A percentile compares a stretch with the other conserved stretches of the same genome.
Conservation (phyloP, 2,888 invertebrate species). For the Druceiella hillmani region DNA sequence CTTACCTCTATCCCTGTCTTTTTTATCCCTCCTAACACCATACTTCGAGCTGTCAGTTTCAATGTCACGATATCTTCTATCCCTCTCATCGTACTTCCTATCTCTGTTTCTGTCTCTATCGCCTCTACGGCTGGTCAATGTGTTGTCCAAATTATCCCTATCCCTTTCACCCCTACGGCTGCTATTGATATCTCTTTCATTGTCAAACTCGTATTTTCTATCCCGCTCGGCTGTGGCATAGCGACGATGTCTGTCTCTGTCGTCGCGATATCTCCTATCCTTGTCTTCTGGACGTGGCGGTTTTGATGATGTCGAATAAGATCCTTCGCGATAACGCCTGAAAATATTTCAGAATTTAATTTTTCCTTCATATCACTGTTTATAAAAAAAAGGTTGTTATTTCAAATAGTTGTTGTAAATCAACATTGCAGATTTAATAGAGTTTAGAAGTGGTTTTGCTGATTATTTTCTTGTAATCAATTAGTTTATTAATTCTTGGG, state of each 20-base stretch:
- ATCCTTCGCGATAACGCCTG: constrained; percentile 49
- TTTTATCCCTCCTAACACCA: constrained; percentile 34
- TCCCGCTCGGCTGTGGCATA: constrained; percentile 22
- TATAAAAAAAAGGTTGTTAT: too few species aligned
- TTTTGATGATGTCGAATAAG: constrained; percentile 40
- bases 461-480: too few species aligned
- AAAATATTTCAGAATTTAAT: constrained; percentile 3
- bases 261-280: constrained; percentile 33
- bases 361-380: background rate
- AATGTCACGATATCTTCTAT: constrained; percentile 38
- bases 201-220: constrained; percentile 28
- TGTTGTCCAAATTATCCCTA: constrained; percentile 26
- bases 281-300: constrained; percentile 42
- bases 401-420: too few species aligned
- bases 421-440: too few species aligned
- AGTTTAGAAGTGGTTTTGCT: too few species aligned
- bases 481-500: too few species aligned
- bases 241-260: constrained; percentile 26
- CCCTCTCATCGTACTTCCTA: constrained; percentile 32
- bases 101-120: constrained; percentile 36
- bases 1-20: constrained; percentile 34
- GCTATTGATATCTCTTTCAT: constrained; percentile 31
- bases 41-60: constrained; percentile 37
- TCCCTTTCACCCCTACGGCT: constrained; percentile 32
- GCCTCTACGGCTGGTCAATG: constrained; percentile 23